Evolutionary conservation across 2,888 invertebrate genomes (phyloP).

Genomic region (Ditula angustiorana): DNA sequence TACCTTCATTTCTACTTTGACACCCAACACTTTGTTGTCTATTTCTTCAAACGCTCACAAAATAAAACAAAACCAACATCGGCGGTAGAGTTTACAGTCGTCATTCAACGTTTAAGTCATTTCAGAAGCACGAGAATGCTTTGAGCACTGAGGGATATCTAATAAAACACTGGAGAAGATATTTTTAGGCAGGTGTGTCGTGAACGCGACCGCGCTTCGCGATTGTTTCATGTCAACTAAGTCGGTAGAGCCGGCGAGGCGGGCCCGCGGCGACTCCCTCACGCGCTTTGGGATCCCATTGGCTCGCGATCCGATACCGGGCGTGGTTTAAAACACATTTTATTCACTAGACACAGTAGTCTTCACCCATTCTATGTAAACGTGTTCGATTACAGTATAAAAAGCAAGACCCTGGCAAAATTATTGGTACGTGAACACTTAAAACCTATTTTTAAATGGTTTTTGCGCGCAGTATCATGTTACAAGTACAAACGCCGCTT

Average conservation of each 20-base stretch:
- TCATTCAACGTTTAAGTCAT: conserved; percentile 58
- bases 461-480: conserved; percentile 30
- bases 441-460: conserved; percentile 40
- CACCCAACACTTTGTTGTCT: conserved; percentile 70
- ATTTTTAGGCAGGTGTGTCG: conserved; percentile 31
- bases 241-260: conserved; percentile 46
- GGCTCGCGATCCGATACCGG: conserved; percentile 48
- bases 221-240: conserved; percentile 62
- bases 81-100: conserved; percentile 43
- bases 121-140: conserved; percentile 37
- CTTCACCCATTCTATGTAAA: conserved; percentile 55
- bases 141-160: conserved; percentile 16
- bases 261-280: conserved; percentile 46
- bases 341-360: conserved; percentile 43
- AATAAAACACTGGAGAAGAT: conserved; percentile 29
- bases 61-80: conserved; percentile 59
- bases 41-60: conserved; percentile 55
- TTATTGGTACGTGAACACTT: conserved; percentile 56
- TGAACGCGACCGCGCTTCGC: conserved; percentile 59
- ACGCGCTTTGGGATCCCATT: conserved; percentile 49
- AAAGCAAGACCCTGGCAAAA: conserved; percentile 57
- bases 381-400: conserved; percentile 48
- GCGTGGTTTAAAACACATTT: conserved; percentile 47
- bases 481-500: conserved; percentile 2
- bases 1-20: conserved; percentile 79